These are phyloP conservation scores for Melipona bicolor DNA, from an alignment of 2,888 invertebrate genomes.

Conservation along the genomic window DNA sequence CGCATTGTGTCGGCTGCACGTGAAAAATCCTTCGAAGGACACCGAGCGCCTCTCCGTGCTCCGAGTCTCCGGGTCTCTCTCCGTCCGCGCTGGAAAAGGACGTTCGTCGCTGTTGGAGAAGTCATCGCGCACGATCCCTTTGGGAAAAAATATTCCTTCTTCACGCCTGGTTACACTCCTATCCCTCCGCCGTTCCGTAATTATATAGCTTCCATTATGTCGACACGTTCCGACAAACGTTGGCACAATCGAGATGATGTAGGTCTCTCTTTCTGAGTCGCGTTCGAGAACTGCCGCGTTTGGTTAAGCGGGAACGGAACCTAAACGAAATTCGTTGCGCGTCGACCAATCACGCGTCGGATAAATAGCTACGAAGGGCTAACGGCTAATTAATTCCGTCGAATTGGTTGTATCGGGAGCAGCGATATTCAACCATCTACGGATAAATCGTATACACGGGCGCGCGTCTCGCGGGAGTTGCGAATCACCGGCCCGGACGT, in stretches of 20 bases:
- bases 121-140: slow-evolving; percentile 5
- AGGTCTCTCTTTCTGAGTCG: neutral
- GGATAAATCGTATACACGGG: slow-evolving; percentile 57
- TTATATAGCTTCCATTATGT: slow-evolving; percentile 5
- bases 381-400: slow-evolving; percentile 59
- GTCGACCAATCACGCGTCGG: too few species aligned
- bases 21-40: slow-evolving; percentile 59
- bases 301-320: too few species aligned
- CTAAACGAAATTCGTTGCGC: too few species aligned
- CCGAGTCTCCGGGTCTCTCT: slow-evolving; percentile 36
- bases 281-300: neutral
- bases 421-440: slow-evolving; percentile 65
- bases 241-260: neutral
- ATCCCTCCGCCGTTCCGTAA: slow-evolving; percentile 3
- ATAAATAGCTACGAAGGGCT: slow-evolving; percentile 1
- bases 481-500: slow-evolving; percentile 38
- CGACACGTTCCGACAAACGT: neutral
- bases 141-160: neutral
- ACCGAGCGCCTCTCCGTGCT: slow-evolving; percentile 21
- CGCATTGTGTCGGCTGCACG: slow-evolving; percentile 56
- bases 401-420: slow-evolving; percentile 29
- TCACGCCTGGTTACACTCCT: slow-evolving; percentile 16
- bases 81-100: slow-evolving; percentile 38
- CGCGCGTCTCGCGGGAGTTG: slow-evolving; percentile 58
- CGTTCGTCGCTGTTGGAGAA: slow-evolving; percentile 26